phyloP scores from a whole-genome alignment of 2,113 vertebrate species.

The Misgurnus anguillicaudatus region DNA sequence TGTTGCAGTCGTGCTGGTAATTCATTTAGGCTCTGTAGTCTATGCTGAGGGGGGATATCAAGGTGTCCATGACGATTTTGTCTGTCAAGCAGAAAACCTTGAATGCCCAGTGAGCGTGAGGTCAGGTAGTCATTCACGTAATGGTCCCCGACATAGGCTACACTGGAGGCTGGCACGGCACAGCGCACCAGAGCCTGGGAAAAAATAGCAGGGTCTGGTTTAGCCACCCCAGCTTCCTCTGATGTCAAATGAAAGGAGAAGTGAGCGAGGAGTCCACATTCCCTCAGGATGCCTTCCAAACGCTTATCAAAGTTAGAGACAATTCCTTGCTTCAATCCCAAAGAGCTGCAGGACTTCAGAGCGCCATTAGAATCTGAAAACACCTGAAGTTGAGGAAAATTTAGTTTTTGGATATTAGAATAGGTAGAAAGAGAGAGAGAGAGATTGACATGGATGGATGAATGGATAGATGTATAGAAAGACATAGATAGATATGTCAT shows the following conservation, averaged over 20 bases:
- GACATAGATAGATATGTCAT: no score
- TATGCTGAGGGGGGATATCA: conserved; percentile 65
- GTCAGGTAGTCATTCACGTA: conserved; percentile 83
- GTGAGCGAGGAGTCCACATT: conserved; percentile 75
- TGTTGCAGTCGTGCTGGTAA: conserved; percentile 65
- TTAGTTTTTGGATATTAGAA: background rate
- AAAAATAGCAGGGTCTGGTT: conserved; percentile 84
- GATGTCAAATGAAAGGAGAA: conserved; percentile 90
- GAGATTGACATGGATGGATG: no score
- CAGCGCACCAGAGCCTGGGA: conserved; percentile 73
- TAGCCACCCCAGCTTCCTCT: conserved; percentile 78
- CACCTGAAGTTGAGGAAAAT: conserved; percentile 57
- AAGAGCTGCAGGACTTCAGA: conserved; percentile 72
- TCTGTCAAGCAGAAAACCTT: conserved; percentile 78
- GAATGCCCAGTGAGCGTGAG: conserved; percentile 81
- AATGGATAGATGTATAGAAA: no score
- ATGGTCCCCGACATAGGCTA: conserved; percentile 85
- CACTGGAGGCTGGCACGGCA: conserved; percentile 59
- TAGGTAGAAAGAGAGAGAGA: no score
- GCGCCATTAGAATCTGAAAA: conserved; percentile 77
- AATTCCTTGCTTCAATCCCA: conserved; percentile 80
- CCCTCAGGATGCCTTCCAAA: conserved; percentile 77
- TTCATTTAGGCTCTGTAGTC: conserved; percentile 67
- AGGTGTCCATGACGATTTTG: conserved; percentile 24
- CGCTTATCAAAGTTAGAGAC: conserved; percentile 91